These are phyloP conservation scores for Heliconius sara DNA, from an alignment of 2,888 invertebrate species.

Conservation along the genomic window DNA sequence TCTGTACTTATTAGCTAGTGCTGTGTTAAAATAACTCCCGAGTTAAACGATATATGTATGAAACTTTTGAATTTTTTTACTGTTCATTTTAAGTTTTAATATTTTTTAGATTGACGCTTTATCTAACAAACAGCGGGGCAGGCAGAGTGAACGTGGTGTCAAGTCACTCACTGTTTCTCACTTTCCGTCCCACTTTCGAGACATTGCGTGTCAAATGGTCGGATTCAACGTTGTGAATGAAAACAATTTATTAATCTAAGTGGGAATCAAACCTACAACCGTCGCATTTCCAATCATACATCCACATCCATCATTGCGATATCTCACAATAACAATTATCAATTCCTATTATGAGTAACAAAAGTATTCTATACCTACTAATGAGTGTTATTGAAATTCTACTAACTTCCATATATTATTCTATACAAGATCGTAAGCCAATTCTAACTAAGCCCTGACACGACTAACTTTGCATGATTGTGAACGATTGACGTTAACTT, in stretches of 20 bases:
- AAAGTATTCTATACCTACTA: neutral
- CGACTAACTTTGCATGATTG: constrained; percentile 6
- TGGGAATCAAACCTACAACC: neutral
- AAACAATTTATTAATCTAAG: neutral
- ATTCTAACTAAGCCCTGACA: neutral
- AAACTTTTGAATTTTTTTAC: neutral
- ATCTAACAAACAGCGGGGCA: no score
- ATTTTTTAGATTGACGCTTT: neutral
- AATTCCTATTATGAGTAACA: neutral
- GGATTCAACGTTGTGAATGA: neutral
- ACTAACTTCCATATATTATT: neutral
- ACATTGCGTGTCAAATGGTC: neutral
- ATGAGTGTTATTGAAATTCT: neutral
- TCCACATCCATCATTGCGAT: neutral
- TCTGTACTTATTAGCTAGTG: neutral
- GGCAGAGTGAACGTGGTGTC: no score
- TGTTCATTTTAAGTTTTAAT: neutral
- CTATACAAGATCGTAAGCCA: neutral
- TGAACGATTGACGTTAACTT: constrained; percentile 11
- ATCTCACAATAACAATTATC: neutral
- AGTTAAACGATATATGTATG: neutral
- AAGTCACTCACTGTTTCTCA: neutral
- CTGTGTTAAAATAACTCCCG: neutral
- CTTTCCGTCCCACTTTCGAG: neutral
- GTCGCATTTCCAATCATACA: neutral